Base-by-base conservation (phyloP, 2,113 vertebrate genomes). In the Athene noctua region DNA sequence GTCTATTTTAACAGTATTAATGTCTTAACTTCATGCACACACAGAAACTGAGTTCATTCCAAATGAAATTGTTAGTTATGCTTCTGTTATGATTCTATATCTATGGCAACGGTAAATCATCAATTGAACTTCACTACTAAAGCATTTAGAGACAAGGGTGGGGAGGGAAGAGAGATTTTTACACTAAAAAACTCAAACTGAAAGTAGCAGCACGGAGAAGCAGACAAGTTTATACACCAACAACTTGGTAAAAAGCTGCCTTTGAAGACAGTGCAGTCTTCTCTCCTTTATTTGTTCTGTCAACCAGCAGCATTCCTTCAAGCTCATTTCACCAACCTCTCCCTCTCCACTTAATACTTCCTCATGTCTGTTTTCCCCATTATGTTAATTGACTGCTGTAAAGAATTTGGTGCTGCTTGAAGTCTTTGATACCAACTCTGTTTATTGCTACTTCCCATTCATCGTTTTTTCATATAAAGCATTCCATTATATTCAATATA, bases 101-200 rank as follows among this genome's bases (percentile, higher is more conserved):
- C 97, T 97, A 96, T 96, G 85, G 94, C 72, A 97, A 97, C 88
- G 0, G 77, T 86, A 96, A 91, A 87, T 94, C 91, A 95, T 95
- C 88, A 68, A 96, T 91, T 91, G 70, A 93, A 94, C 92, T 96
- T 97, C 94, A 92, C 78, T 96, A 86, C 92, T 96, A 95, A 97
- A 93, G 84, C 90, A 96, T 92, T 95, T 72, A 86, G 62, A 91
- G 79, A 71, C 61, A 82, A 92, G 88, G 90, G 88, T 72, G 86
- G 61, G 71, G 84, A 96, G 15, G 40, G n/a, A 68, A 90, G 44
- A 92, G 46, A 77, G 38, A 57, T 66, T 84, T 96, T 91, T 86
- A 86, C 21, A 63, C 32, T 65, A 42, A 79, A 81, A 91, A 92
- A 82, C 47, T 67, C 55, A 68, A 89, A 88, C 30, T 71, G 49